phyloP scores from a whole-genome alignment of 2,113 vertebrate species.

The Tupaia tana region DNA sequence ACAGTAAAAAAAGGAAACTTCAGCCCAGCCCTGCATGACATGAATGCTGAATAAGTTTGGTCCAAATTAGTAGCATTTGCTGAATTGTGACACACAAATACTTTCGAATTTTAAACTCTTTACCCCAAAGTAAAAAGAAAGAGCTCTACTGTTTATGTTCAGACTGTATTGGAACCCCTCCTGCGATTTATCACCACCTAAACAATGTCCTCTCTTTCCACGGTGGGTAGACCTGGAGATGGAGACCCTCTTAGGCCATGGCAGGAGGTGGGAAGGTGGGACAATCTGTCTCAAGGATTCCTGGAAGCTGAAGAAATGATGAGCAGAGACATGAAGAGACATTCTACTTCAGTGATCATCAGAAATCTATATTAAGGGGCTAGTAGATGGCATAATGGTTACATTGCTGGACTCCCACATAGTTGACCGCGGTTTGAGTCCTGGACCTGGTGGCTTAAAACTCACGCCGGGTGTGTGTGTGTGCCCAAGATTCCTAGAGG shows the following conservation, averaged over 20 bases:
- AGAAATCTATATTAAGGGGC: no score
- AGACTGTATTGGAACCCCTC: neutral
- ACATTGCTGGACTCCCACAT: no score
- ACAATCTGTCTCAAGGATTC: neutral
- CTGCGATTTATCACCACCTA: no score
- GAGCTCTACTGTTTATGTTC: neutral
- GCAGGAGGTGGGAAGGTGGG: no score
- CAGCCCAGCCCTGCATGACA: neutral
- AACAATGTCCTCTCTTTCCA: neutral
- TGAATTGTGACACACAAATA: neutral
- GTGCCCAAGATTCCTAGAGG: no score
- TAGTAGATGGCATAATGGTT: no score
- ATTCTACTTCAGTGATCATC: no score
- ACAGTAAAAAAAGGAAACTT: conserved; percentile 47
- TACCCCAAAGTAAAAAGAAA: conserved; percentile 14
- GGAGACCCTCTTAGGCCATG: neutral
- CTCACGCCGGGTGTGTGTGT: no score
- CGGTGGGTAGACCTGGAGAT: neutral
- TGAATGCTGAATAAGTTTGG: neutral
- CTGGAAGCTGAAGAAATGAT: neutral
- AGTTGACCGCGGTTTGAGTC: no score
- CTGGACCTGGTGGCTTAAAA: no score
- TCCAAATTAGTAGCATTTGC: neutral
- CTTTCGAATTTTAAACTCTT: conserved; percentile 24
- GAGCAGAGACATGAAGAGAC: no score